Percentiles rank a stretch among this genome's conserved stretches.
phyloP scores from a whole-genome alignment of 2,113 vertebrate species.

The Chaetodon auriga region DNA sequence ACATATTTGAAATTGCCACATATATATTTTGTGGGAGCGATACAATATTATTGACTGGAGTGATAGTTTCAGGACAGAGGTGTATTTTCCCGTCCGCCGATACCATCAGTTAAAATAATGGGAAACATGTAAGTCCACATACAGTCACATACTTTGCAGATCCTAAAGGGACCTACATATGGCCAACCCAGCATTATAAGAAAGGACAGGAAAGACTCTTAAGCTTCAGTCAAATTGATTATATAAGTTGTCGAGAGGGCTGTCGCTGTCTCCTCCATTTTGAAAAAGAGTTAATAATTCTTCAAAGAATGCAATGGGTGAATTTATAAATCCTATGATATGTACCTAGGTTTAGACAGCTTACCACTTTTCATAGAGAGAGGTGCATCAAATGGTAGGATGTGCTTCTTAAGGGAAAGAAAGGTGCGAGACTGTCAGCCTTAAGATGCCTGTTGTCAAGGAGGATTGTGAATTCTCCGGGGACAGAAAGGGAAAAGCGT shows the following conservation, averaged over 20 bases:
- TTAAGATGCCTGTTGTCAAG: conserved; percentile 48
- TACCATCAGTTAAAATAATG: not conserved
- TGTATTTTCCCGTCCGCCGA: not conserved
- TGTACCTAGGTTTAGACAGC: conserved; percentile 36
- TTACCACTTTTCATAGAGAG: conserved; percentile 43
- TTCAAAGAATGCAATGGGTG: conserved; percentile 42
- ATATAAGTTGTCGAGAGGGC: conserved; percentile 13
- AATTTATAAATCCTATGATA: conserved; percentile 30
- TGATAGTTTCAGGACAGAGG: not conserved
- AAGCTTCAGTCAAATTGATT: conserved; percentile 32
- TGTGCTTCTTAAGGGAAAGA: conserved; percentile 39
- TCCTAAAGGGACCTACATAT: not conserved
- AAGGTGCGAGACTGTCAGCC: conserved; percentile 33
- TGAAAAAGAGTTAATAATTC: conserved; percentile 26
- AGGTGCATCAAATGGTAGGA: conserved; percentile 32
- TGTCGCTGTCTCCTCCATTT: not conserved
- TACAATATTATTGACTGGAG: not conserved
- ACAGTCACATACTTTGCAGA: not conserved
- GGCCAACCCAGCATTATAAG: not conserved
- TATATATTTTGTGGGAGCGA: not conserved
- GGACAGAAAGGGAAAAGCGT: conserved; percentile 26
- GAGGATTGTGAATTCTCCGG: conserved; percentile 50
- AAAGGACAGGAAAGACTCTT: not conserved
- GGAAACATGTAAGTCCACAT: conserved; percentile 1
- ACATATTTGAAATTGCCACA: conserved; percentile 23